phyloP scores from a whole-genome alignment of 2,113 vertebrate species.

The Seriola rivoliana region DNA sequence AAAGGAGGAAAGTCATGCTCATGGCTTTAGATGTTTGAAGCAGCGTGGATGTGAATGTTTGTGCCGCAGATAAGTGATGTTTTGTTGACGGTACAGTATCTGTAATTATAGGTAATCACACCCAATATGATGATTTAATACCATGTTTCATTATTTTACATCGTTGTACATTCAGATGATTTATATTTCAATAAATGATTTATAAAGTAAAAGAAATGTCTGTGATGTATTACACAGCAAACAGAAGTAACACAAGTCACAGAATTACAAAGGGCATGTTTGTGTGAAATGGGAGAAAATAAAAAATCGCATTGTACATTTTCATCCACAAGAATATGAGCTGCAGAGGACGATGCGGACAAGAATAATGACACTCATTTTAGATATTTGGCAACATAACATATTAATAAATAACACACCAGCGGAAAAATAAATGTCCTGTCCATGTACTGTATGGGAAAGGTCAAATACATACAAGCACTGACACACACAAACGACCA shows the following conservation, averaged over 20 bases:
- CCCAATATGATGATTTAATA: conserved; percentile 79
- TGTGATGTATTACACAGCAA: neutral
- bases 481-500: neutral
- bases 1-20: conserved; percentile 21
- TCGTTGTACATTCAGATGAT: conserved; percentile 87
- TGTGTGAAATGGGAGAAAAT: neutral
- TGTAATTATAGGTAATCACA: conserved; percentile 80
- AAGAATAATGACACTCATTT: neutral
- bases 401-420: neutral
- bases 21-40: conserved; percentile 84
- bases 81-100: conserved; percentile 84
- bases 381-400: neutral
- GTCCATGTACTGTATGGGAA: neutral
- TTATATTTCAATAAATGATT: conserved; percentile 90
- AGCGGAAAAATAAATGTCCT: neutral
- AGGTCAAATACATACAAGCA: neutral
- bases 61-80: conserved; percentile 73
- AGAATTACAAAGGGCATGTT: neutral
- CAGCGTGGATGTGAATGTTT: conserved; percentile 86
- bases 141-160: conserved; percentile 79
- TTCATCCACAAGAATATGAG: neutral
- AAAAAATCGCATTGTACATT: neutral
- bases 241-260: neutral
- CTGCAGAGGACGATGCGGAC: neutral
- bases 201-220: conserved; percentile 70